These are phyloP conservation scores for Antedon mediterranea DNA, from an alignment of 53 echinoderm and acorn worm species.

Conservation along the genomic window DNA sequence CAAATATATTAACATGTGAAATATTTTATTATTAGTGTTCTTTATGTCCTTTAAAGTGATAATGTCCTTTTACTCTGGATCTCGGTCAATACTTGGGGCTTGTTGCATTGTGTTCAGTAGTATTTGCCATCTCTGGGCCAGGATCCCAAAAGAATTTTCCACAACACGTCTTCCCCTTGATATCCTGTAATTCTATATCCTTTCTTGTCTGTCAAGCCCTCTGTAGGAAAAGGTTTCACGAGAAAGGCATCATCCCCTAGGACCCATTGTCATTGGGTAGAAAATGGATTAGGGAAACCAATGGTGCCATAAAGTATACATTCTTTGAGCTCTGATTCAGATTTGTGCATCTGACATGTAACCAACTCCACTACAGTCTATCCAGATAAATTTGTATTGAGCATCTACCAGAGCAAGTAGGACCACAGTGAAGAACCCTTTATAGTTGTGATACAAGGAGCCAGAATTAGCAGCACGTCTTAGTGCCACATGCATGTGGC, in stretches of 20 bases:
- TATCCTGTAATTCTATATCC: not conserved
- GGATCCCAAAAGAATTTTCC: not conserved
- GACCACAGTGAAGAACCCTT: not conserved
- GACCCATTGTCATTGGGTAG: not conserved
- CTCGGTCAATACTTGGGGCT: not conserved
- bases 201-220: not conserved
- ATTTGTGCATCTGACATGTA: slow-evolving; percentile 4
- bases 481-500: slow-evolving; percentile 1
- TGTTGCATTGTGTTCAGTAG: slow-evolving; percentile 3
- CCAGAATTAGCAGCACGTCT: slow-evolving; percentile 1
- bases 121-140: too few relatives aligned
- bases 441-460: slow-evolving; percentile 8
- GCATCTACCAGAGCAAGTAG: slow-evolving; percentile 8
- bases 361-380: slow-evolving; percentile 7
- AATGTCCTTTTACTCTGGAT: too few relatives aligned
- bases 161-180: not conserved
- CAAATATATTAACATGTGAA: too few relatives aligned
- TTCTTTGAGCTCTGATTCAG: not conserved
- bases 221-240: not conserved
- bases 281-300: not conserved
- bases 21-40: too few relatives aligned
- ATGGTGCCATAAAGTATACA: not conserved
- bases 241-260: not conserved
- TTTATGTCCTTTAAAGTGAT: too few relatives aligned
- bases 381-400: slow-evolving; percentile 6